These are phyloP conservation scores for Coregonus suidteri DNA, from an alignment of 2,797 vertebrate species.

Conservation along the genomic window DNA sequence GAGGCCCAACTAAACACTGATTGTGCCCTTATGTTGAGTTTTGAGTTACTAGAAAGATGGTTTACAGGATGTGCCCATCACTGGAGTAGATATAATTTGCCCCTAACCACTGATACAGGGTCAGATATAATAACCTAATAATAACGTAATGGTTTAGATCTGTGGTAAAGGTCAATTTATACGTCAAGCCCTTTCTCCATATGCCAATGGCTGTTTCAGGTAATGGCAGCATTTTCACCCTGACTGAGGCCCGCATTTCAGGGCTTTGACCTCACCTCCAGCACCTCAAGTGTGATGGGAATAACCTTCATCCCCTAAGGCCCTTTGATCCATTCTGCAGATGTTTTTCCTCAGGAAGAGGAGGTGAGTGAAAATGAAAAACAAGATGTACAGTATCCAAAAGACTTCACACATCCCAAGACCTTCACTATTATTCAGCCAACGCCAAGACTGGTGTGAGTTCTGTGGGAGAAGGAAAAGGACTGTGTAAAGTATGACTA, in stretches of 20 bases:
- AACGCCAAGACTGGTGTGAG: not conserved
- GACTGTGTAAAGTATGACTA: not conserved
- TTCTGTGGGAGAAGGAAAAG: not conserved
- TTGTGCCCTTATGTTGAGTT: not conserved
- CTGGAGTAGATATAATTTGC: not conserved
- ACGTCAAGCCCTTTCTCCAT: not conserved
- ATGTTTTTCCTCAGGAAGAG: conserved; percentile 63
- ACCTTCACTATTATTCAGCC: conserved; percentile 16
- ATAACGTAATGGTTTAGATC: not conserved
- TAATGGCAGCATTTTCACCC: not conserved
- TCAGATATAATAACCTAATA: not conserved
- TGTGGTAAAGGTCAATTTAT: not conserved
- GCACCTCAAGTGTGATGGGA: not conserved
- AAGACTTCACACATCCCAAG: conserved; percentile 30
- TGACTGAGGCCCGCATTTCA: conserved; percentile 3
- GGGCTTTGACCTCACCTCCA: not conserved
- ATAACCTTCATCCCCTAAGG: conserved; percentile 46
- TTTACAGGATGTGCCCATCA: not conserved
- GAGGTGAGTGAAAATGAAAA: conserved; percentile 63
- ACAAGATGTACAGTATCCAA: conserved; percentile 55
- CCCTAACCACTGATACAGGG: not conserved
- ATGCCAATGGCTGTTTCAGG: not conserved
- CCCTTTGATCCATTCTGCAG: conserved; percentile 63
- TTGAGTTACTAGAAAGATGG: not conserved
- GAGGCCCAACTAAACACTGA: not conserved